These are phyloP conservation scores for Acrobasis repandana DNA, from an alignment of 2,888 invertebrate species.

Conservation along the genomic window DNA sequence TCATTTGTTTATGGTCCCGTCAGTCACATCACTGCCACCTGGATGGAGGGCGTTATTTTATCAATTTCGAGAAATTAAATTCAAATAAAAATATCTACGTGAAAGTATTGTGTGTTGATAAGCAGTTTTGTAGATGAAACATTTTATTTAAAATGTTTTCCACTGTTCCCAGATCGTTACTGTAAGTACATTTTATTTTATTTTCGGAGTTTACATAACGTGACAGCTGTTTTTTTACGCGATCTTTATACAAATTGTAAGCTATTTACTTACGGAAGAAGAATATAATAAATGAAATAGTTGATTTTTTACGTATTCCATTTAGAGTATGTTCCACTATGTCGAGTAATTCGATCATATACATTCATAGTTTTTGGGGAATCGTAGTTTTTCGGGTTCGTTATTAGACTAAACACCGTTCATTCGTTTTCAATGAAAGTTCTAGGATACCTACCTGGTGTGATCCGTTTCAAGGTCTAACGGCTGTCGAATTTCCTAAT, in stretches of 20 bases:
- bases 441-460: not conserved
- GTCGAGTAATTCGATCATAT: not conserved
- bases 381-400: not conserved
- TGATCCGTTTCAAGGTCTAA: slow-evolving; percentile 1
- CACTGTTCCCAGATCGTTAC: slow-evolving; percentile 69
- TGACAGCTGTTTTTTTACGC: slow-evolving; percentile 72
- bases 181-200: slow-evolving; percentile 74
- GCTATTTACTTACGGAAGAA: slow-evolving; percentile 31
- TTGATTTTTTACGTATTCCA: not conserved
- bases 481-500: not conserved
- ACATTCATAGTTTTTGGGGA: not conserved
- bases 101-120: slow-evolving; percentile 41
- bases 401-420: not conserved
- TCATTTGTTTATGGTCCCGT: slow-evolving; percentile 18
- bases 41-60: slow-evolving; percentile 67
- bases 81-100: slow-evolving; percentile 43
- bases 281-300: slow-evolving; percentile 10
- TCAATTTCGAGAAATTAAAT: slow-evolving; percentile 45
- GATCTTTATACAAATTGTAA: slow-evolving; percentile 53
- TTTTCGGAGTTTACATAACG: slow-evolving; percentile 80
- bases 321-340: not conserved
- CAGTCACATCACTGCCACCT: slow-evolving; percentile 57
- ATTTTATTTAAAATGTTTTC: slow-evolving; percentile 75
- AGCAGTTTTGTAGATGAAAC: slow-evolving; percentile 57
- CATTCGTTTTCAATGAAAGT: slow-evolving; percentile 4